Evolutionary conservation across 2,888 invertebrate genomes (phyloP).

Genomic region (Encarsia formosa): DNA sequence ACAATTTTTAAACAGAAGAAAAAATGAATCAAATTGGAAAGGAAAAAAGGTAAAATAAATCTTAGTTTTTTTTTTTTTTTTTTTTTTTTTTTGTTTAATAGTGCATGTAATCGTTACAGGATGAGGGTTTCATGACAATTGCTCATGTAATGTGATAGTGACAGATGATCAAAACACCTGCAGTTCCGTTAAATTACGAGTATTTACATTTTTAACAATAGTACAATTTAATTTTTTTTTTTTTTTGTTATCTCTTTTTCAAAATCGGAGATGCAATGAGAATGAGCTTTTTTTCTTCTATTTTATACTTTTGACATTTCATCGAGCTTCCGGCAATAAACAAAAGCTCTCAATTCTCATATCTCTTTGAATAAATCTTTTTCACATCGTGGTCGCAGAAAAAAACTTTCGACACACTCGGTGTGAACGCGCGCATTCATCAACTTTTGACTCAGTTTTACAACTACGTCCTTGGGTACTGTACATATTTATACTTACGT

Average conservation of each 20-base stretch:
- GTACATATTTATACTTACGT: constrained; percentile 26
- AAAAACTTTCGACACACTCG: constrained; percentile 35
- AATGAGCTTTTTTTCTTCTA: not conserved
- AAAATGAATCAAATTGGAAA: too few relatives aligned
- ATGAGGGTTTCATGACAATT: constrained; percentile 32
- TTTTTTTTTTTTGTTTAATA: constrained; percentile 23
- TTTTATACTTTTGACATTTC: not conserved
- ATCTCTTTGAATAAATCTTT: not conserved
- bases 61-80: constrained; percentile 23
- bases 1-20: too few relatives aligned
- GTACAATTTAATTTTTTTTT: constrained; percentile 18
- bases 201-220: constrained; percentile 24
- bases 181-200: constrained; percentile 16
- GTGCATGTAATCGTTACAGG: constrained; percentile 31
- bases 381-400: constrained; percentile 19
- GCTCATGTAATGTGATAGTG: constrained; percentile 29
- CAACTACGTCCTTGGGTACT: constrained; percentile 13
- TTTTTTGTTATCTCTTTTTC: constrained; percentile 23
- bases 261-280: not conserved
- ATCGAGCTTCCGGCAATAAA: not conserved
- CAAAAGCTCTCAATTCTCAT: constrained; percentile 1
- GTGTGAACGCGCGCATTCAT: constrained; percentile 31
- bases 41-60: too few relatives aligned
- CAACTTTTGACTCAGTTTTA: constrained; percentile 19
- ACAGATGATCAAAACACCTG: constrained; percentile 34